Evolutionary conservation across 2,888 invertebrate genomes (phyloP).

Genomic region (Tiphia femorata): DNA sequence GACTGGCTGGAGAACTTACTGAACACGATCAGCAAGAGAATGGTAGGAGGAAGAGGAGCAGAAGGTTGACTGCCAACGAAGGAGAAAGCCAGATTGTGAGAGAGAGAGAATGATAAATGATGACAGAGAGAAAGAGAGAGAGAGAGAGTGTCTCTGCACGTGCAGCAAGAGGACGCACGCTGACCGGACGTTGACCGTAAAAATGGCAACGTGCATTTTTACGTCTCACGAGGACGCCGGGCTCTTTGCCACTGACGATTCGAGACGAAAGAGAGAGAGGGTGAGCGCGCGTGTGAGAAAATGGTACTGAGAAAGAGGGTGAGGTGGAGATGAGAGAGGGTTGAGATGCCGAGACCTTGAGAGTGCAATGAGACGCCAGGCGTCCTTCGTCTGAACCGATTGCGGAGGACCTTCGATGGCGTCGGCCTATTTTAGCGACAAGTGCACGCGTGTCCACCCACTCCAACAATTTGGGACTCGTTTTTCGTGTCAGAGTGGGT

Average conservation of each 20-base stretch:
- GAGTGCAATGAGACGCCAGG: conserved; percentile 13
- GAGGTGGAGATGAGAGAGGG: neutral
- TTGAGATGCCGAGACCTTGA: conserved; percentile 21
- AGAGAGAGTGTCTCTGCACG: conserved; percentile 22
- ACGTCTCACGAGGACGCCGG: conserved; percentile 26
- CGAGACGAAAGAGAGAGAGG: conserved; percentile 1
- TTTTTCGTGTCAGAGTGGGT: too few relatives aligned
- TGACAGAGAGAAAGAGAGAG: neutral
- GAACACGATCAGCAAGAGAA: too few relatives aligned
- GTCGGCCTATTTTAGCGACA: conserved; percentile 8
- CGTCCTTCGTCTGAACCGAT: conserved; percentile 31
- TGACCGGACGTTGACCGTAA: conserved; percentile 54
- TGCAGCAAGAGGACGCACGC: conserved; percentile 29
- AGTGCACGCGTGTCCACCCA: neutral
- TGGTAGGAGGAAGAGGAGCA: too few relatives aligned
- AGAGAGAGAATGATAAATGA: neutral
- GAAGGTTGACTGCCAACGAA: too few relatives aligned
- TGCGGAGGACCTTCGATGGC: conserved; percentile 1
- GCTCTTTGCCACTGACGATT: conserved; percentile 3
- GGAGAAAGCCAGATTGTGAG: conserved; percentile 4
- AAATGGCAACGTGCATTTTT: conserved; percentile 44
- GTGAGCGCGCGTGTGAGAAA: neutral
- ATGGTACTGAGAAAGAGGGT: neutral
- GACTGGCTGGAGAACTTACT: too few relatives aligned
- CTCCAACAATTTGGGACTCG: neutral